Percentiles rank a stretch among this genome's conserved stretches.
Evolutionary conservation across 2,888 invertebrate species (phyloP).

Genomic region (Drosophila mayaguana): DNA sequence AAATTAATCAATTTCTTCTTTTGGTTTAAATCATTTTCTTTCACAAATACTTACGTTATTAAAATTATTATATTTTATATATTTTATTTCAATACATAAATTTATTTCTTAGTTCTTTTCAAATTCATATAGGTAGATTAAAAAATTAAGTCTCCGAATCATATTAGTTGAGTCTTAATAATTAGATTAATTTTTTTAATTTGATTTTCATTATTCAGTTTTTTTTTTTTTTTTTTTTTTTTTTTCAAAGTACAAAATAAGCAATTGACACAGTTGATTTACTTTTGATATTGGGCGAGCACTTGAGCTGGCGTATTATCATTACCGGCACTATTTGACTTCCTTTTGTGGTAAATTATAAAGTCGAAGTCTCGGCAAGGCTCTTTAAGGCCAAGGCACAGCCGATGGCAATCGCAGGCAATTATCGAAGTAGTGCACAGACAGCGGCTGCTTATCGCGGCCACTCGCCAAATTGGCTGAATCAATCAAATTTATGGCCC

Average conservation of each 20-base stretch:
- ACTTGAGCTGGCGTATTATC: constrained; percentile 29
- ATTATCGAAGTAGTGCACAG: constrained; percentile 56
- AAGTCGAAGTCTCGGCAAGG: constrained; percentile 29
- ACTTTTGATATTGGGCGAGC: neutral
- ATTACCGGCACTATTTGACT: constrained; percentile 5
- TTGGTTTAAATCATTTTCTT: too few species aligned
- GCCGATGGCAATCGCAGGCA: constrained; percentile 55
- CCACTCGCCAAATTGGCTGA: constrained; percentile 49
- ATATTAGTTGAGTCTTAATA: too few species aligned
- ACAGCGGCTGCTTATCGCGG: constrained; percentile 59
- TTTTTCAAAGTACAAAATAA: neutral
- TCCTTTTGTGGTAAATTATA: constrained; percentile 45
- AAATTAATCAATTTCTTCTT: too few species aligned
- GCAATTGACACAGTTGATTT: constrained; percentile 17
- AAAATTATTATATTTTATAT: too few species aligned
- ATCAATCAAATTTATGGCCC: constrained; percentile 74
- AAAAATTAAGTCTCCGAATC: too few species aligned
- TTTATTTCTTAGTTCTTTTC: too few species aligned
- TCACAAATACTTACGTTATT: too few species aligned
- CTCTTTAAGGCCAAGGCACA: constrained; percentile 36
- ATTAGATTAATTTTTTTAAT: too few species aligned
- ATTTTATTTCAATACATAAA: too few species aligned
- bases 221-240: too few species aligned
- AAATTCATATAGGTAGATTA: too few species aligned
- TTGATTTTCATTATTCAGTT: neutral